phyloP scores from a whole-genome alignment of 1,140 invertebrate species.

The Paralvinella palmiformis region DNA sequence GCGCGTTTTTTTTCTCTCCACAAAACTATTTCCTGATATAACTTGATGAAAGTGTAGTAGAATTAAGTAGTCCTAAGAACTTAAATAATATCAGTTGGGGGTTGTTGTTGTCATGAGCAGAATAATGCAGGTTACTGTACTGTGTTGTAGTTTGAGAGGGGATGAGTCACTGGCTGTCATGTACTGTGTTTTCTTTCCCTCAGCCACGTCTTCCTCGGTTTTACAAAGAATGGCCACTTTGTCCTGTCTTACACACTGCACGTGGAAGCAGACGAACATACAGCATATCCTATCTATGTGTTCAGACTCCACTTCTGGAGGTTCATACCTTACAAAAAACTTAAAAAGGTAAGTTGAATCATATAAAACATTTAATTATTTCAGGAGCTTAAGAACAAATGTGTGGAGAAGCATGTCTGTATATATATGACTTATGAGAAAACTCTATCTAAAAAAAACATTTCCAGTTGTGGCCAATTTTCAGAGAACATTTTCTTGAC shows the following conservation, averaged over 20 bases:
- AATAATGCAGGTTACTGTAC: conserved; percentile 1
- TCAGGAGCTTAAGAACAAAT: no score
- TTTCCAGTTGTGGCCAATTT: no score
- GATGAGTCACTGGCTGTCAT: not conserved
- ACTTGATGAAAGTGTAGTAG: not conserved
- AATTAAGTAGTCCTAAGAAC: conserved; percentile 6
- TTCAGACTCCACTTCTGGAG: conserved; percentile 69
- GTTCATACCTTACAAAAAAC: conserved; percentile 58
- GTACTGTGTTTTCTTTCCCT: conserved; percentile 24
- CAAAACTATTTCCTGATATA: conserved; percentile 1
- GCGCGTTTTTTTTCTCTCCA: not conserved
- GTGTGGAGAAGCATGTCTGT: no score
- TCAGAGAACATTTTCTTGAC: no score
- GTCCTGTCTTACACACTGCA: conserved; percentile 76
- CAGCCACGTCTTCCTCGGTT: conserved; percentile 84
- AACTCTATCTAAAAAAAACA: no score
- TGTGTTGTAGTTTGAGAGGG: not conserved
- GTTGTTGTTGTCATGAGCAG: no score
- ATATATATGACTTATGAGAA: no score
- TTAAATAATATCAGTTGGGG: not conserved
- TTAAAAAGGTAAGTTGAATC: conserved; percentile 57
- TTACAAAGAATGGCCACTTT: conserved; percentile 87
- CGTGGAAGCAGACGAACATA: conserved; percentile 56
- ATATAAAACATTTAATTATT: no score
- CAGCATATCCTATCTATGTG: conserved; percentile 37